A percentile compares a stretch with the other conserved stretches of the same genome.
phyloP scores from a whole-genome alignment of 2,797 vertebrate species.

The Mus spretus region DNA sequence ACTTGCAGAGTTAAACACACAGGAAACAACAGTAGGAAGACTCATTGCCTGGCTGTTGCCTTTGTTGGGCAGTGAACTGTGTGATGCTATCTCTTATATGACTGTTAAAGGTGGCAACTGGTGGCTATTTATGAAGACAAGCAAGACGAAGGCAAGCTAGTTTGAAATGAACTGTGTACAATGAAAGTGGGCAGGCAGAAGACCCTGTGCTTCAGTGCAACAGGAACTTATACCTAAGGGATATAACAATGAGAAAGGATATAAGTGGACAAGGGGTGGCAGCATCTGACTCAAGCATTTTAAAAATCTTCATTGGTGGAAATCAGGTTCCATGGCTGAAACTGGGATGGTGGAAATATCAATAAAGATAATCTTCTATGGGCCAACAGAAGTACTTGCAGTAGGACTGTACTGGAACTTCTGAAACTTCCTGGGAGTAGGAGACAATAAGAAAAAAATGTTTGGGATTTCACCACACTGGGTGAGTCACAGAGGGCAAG shows the following conservation, averaged over 20 bases:
- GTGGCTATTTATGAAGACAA: constrained; percentile 54
- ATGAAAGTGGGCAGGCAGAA: constrained; percentile 21
- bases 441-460: constrained; percentile 3
- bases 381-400: constrained; percentile 56
- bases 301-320: constrained; percentile 38
- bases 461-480: constrained; percentile 45
- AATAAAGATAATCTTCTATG: constrained; percentile 42
- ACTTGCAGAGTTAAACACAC: background rate
- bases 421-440: constrained; percentile 70
- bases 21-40: background rate
- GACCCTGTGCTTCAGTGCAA: background rate
- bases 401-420: constrained; percentile 53
- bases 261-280: background rate
- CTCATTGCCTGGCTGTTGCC: background rate
- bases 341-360: background rate
- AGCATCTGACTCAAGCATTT: constrained; percentile 40
- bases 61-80: background rate
- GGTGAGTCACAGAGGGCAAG: constrained; percentile 53
- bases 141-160: constrained; percentile 1
- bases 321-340: constrained; percentile 5
- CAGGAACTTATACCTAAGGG: constrained; percentile 40
- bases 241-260: background rate
- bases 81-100: background rate
- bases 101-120: background rate
- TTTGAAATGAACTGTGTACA: background rate